phyloP scores from a whole-genome alignment of 2,888 invertebrate species.

The Apotomis turbidana region DNA sequence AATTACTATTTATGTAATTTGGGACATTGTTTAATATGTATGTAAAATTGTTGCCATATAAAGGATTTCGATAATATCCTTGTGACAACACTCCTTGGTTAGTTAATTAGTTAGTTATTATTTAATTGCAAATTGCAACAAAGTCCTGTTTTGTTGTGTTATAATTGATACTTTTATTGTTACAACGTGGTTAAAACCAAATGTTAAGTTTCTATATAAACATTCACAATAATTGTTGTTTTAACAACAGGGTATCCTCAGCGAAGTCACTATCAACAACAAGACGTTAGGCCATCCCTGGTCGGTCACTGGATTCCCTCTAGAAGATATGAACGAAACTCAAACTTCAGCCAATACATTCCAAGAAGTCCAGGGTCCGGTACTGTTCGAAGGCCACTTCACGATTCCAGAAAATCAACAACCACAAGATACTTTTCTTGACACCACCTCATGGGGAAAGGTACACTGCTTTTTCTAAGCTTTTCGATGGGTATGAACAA shows the following conservation, averaged over 20 bases:
- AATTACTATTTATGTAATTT: too few relatives aligned
- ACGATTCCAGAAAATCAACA: slow-evolving; percentile 64
- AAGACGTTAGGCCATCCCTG: slow-evolving; percentile 81
- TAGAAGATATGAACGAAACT: slow-evolving; percentile 62
- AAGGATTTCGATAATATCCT: too few relatives aligned
- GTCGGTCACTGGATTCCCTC: slow-evolving; percentile 85
- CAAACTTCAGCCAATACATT: slow-evolving; percentile 13
- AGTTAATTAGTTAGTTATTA: too few relatives aligned
- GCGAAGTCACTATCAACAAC: slow-evolving; percentile 80
- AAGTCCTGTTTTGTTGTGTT: too few relatives aligned
- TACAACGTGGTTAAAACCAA: too few relatives aligned
- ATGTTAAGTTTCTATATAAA: too few relatives aligned
- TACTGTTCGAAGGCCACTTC: slow-evolving; percentile 81
- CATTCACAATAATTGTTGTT: not conserved
- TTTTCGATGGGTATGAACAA: too few relatives aligned
- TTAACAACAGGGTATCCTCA: slow-evolving; percentile 82
- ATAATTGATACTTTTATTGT: too few relatives aligned
- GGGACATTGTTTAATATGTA: too few relatives aligned
- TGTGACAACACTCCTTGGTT: too few relatives aligned
- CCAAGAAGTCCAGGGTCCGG: slow-evolving; percentile 70
- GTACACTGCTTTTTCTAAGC: slow-evolving; percentile 54
- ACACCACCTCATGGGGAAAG: slow-evolving; percentile 93
- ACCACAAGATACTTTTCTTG: slow-evolving; percentile 90
- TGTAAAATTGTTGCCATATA: too few relatives aligned
- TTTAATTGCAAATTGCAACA: too few relatives aligned